Percentiles rank a stretch among this genome's conserved stretches.
Conservation (phyloP, 1,140 invertebrate species). For the Aporrectodea caliginosa region DNA sequence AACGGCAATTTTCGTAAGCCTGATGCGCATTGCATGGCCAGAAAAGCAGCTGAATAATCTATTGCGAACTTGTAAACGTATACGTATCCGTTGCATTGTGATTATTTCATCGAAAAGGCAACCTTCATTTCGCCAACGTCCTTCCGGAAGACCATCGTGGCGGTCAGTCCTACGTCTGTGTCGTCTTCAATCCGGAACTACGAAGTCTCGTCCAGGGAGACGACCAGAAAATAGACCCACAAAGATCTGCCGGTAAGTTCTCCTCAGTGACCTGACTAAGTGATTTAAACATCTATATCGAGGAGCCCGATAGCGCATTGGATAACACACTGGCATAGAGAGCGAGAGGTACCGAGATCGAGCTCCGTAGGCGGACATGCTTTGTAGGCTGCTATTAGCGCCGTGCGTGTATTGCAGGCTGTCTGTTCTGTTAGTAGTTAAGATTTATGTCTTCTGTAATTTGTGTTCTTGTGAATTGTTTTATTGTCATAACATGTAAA, state of each 20-base stretch:
- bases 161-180: conserved; percentile 11
- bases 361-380: neutral
- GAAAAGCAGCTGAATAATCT: neutral
- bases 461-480: too few relatives aligned
- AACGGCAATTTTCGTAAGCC: neutral
- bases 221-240: conserved; percentile 17
- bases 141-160: neutral
- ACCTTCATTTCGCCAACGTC: conserved; percentile 24
- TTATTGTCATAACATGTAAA: too few relatives aligned
- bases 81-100: neutral
- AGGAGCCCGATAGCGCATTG: neutral
- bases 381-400: neutral
- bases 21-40: neutral
- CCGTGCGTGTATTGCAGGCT: neutral
- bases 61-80: neutral
- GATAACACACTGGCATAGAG: neutral
- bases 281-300: neutral
- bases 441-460: too few relatives aligned
- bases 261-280: neutral
- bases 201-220: conserved; percentile 4
- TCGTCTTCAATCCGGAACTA: conserved; percentile 6
- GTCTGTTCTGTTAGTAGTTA: neutral
- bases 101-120: conserved; percentile 30
- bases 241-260: neutral
- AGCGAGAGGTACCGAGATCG: neutral